Base-by-base conservation (phyloP, 2,888 invertebrate genomes). In the Mellilla xanthometata region DNA sequence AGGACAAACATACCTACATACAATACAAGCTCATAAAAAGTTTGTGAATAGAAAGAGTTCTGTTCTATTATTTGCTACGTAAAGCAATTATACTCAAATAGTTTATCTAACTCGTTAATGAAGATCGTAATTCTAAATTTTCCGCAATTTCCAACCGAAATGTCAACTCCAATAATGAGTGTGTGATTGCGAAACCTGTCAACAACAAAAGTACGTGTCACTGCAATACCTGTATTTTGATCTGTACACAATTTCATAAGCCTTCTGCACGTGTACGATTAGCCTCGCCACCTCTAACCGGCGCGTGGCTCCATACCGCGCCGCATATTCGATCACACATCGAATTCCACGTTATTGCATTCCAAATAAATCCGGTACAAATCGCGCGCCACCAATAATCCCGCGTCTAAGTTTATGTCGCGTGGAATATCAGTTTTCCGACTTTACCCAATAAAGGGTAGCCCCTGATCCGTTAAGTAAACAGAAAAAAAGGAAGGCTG, bases 401-500 rank as follows among this genome's bases (percentile, higher is more conserved):
- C 69, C 71, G 67, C 72, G 68, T 72, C 76, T 65, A 76, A 84
- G 72, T 84, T 84, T 79, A 82, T 79, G 78, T 76, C 73, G 71
- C 70, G 65, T 55, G 75, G 76, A 80, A 80, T 83, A 85, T 86
- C 85, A 83, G 81, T 84, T 86, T 78, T 71, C 81, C 80, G 82
- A 83, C 78, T 84, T 85, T 81, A 77, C 77, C 81, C 83, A 85
- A 83, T 86, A 87, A 86, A 85, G 87, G 87, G 85, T 86, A 85
- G 80, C 78, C 83, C 82, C 67, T 82, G 86, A 88, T 86, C 85
- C 88, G 75, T 78, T 81, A 81, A 84, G 86, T 89, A 89, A 89
- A 89, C 83, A 88, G 81, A 88, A 81, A 87, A n/a, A 86, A 85
- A 78, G 73, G 66, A 73, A 74, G 69, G 72, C 60, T 62, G 60